Conservation (phyloP, 2,113 vertebrate genomes). For the Nycticryphes semicollaris region DNA sequence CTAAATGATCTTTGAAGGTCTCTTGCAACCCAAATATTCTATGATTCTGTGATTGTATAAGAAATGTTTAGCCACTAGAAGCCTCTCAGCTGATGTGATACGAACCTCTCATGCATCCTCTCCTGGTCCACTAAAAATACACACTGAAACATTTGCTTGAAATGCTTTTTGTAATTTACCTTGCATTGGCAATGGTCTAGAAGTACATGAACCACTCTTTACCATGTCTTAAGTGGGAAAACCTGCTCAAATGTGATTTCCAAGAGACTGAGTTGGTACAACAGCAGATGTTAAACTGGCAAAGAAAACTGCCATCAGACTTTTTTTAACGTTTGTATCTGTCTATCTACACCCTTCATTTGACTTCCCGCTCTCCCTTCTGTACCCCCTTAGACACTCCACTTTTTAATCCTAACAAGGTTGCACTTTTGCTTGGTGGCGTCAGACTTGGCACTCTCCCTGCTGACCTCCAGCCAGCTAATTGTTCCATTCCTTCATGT, state of each 20-base stretch:
- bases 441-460: neutral
- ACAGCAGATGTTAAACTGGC: neutral
- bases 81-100: neutral
- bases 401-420: neutral
- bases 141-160: neutral
- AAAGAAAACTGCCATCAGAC: neutral
- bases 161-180: neutral
- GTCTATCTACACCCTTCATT: neutral
- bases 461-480: neutral
- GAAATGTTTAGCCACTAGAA: neutral
- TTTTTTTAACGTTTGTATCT: neutral
- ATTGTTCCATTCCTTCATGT: neutral
- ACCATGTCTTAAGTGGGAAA: neutral
- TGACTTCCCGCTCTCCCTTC: neutral
- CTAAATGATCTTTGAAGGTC: neutral
- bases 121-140: neutral
- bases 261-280: neutral
- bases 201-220: neutral
- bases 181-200: neutral
- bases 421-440: neutral
- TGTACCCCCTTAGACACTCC: neutral
- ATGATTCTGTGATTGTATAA: neutral
- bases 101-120: rapidly evolving
- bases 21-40: neutral
- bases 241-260: neutral